phyloP scores from a whole-genome alignment of 2,797 vertebrate genomes.

The Pelobates cultripes region DNA sequence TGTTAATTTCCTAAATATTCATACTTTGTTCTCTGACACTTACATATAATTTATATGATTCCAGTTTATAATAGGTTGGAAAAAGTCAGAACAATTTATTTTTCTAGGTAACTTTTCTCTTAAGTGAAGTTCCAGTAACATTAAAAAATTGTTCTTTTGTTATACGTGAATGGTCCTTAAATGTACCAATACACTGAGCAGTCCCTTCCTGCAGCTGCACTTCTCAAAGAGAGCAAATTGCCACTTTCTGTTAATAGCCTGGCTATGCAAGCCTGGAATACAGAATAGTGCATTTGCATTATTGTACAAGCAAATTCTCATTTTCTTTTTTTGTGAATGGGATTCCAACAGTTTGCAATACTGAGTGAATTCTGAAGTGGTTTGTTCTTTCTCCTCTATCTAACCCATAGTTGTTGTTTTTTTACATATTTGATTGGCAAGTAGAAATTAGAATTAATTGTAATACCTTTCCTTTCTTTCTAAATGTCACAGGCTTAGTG shows the following conservation, averaged over 20 bases:
- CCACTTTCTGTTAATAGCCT: slow-evolving; percentile 45
- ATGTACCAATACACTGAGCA: slow-evolving; percentile 29
- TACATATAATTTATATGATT: too few species aligned
- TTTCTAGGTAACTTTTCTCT: slow-evolving; percentile 6
- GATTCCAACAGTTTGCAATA: slow-evolving; percentile 4
- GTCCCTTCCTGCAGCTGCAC: slow-evolving; percentile 32
- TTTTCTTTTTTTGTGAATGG: slow-evolving; percentile 34
- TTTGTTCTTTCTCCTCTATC: not conserved
- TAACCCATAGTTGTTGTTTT: not conserved
- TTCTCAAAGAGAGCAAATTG: slow-evolving; percentile 33
- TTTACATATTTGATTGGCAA: slow-evolving; percentile 23
- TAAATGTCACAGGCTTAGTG: slow-evolving; percentile 16
- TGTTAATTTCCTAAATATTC: too few species aligned
- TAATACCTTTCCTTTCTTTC: slow-evolving; percentile 1
- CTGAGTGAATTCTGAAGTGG: not conserved
- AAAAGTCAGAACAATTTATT: not conserved
- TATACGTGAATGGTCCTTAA: slow-evolving; percentile 36
- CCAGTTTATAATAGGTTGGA: not conserved
- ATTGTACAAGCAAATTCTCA: slow-evolving; percentile 25
- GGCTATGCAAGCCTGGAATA: slow-evolving; percentile 35
- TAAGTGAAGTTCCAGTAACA: slow-evolving; percentile 11
- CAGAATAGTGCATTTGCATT: slow-evolving; percentile 42
- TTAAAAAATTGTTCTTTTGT: slow-evolving; percentile 5
- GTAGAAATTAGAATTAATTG: not conserved
- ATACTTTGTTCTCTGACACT: too few species aligned